Evolutionary conservation across 2,888 invertebrate genomes (phyloP).

Genomic region (Hypomecis atomaria): DNA sequence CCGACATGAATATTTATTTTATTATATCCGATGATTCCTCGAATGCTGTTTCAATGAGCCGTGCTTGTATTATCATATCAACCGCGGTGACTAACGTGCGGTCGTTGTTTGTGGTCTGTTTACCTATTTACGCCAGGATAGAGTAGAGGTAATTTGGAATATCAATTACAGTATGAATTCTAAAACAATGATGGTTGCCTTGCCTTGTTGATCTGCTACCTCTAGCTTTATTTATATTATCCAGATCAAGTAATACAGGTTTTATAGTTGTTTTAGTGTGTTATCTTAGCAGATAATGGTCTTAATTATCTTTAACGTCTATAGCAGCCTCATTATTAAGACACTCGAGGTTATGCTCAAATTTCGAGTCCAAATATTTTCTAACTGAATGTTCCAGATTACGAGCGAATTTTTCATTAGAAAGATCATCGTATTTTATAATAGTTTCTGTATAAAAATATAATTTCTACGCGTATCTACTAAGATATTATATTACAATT

Average conservation of each 20-base stretch:
- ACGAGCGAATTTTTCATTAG: no score
- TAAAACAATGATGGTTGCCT: neutral
- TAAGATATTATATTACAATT: no score
- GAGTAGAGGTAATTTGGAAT: slow-evolving; percentile 12
- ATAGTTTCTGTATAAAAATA: no score
- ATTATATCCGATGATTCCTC: slow-evolving; percentile 37
- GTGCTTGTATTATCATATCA: slow-evolving; percentile 44
- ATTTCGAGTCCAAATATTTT: no score
- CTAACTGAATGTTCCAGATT: no score
- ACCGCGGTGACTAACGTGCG: slow-evolving; percentile 49
- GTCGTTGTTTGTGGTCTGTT: slow-evolving; percentile 48
- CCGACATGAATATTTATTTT: slow-evolving; percentile 45
- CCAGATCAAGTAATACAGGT: neutral
- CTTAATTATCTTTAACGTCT: neutral
- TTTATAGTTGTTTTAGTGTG: neutral
- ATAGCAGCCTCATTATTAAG: neutral
- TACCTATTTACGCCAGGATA: slow-evolving; percentile 42
- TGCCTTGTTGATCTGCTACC: neutral
- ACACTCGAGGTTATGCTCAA: no score
- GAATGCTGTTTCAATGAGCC: slow-evolving; percentile 32
- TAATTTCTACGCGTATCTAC: no score
- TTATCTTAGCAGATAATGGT: neutral
- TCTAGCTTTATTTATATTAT: neutral
- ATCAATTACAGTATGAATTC: slow-evolving; percentile 43
- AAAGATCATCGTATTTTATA: no score